Evolutionary conservation across 2,113 vertebrate genomes (phyloP).

Genomic region (Notechis scutatus): DNA sequence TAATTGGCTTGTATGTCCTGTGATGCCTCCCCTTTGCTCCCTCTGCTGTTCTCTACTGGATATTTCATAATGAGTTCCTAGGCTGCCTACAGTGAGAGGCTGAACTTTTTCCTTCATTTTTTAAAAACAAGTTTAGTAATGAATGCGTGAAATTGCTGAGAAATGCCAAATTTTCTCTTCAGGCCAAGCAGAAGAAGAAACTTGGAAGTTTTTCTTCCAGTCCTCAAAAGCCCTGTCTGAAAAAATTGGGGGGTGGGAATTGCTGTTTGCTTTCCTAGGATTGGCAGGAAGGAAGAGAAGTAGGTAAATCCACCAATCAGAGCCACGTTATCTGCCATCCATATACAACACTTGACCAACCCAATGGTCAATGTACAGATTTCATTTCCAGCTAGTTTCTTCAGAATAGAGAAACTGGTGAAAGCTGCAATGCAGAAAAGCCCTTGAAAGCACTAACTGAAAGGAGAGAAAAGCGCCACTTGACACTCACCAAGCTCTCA

Average conservation of each 20-base stretch:
- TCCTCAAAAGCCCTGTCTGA: background rate
- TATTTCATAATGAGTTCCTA: background rate
- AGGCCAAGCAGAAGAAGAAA: background rate
- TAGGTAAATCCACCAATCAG: background rate
- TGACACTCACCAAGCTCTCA: background rate
- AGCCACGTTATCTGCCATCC: background rate
- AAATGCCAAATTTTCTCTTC: background rate
- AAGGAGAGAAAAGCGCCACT: background rate
- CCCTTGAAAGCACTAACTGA: background rate
- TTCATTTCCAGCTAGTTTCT: background rate
- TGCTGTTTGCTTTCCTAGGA: background rate
- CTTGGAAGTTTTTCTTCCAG: background rate
- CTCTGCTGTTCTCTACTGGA: background rate
- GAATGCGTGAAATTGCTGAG: background rate
- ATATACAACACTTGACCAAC: background rate
- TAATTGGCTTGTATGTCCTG: background rate
- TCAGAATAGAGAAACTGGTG: background rate
- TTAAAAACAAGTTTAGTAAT: background rate
- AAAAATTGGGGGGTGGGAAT: background rate
- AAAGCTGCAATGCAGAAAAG: background rate
- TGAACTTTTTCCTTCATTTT: background rate
- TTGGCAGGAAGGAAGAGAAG: background rate
- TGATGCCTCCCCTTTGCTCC: background rate
- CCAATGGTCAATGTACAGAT: background rate
- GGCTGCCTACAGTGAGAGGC: background rate